phyloP scores from a whole-genome alignment of 2,888 invertebrate species.

The Stenichneumon culpator region DNA sequence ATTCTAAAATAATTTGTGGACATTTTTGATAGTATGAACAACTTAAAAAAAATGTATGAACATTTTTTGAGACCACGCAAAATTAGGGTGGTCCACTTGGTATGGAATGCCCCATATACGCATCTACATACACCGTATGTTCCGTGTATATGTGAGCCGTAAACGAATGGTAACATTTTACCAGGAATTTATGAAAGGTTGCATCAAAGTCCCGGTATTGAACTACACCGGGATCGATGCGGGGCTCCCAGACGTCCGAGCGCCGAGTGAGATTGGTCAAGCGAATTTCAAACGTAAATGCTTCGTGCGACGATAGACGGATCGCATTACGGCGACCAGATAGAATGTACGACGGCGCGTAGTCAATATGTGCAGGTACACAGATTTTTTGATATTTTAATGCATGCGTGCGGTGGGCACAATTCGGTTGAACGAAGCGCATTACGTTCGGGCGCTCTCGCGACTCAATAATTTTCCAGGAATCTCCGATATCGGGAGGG shows the following conservation, averaged over 20 bases:
- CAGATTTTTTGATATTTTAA: background rate
- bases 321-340: background rate
- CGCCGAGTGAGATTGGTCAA: background rate
- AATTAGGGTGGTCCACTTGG: no score
- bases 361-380: background rate
- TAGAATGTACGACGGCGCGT: background rate
- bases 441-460: background rate
- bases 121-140: background rate
- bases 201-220: conserved; percentile 15
- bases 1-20: no score
- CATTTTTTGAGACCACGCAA: no score
- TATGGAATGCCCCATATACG: no score
- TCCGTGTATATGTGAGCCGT: background rate
- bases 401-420: background rate
- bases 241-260: conserved; percentile 5
- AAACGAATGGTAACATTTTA: background rate
- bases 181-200: background rate
- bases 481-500: conserved; percentile 32
- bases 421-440: background rate
- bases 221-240: background rate
- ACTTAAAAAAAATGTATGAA: no score
- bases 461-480: conserved; percentile 38
- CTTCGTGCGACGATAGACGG: background rate
- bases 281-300: conserved; percentile 9
- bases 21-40: no score